These are phyloP conservation scores for Lophura nycthemera DNA, from an alignment of 2,113 vertebrate genomes.

Conservation along the genomic window DNA sequence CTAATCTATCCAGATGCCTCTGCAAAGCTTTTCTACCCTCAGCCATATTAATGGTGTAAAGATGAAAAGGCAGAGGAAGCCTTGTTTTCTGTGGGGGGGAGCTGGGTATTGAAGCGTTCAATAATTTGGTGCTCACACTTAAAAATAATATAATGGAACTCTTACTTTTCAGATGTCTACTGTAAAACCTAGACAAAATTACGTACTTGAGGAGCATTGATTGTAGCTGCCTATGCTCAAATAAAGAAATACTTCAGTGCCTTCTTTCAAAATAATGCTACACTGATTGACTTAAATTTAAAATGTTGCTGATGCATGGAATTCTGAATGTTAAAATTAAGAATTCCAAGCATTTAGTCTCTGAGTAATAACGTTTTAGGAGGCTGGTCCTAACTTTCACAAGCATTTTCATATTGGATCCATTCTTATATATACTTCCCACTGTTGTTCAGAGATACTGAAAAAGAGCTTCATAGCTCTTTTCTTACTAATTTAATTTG, in stretches of 20 bases:
- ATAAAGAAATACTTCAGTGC: not conserved
- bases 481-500: not conserved
- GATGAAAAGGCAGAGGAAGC: not conserved
- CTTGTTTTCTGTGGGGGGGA: not conserved
- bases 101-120: not conserved
- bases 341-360: not conserved
- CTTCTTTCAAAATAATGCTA: not conserved
- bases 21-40: not conserved
- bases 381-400: not conserved
- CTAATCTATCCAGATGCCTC: not conserved
- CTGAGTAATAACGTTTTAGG: not conserved
- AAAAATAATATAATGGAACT: not conserved
- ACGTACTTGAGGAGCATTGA: not conserved
- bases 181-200: not conserved
- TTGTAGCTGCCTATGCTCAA: not conserved
- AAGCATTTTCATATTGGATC: not conserved
- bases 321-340: not conserved
- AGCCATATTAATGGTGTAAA: not conserved
- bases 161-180: not conserved
- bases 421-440: not conserved
- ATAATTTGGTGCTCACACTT: not conserved
- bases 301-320: not conserved
- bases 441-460: accelerated
- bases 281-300: not conserved
- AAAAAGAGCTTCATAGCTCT: not conserved